Conservation (phyloP, 2,797 vertebrate species). For the Sylvilagus floridanus region DNA sequence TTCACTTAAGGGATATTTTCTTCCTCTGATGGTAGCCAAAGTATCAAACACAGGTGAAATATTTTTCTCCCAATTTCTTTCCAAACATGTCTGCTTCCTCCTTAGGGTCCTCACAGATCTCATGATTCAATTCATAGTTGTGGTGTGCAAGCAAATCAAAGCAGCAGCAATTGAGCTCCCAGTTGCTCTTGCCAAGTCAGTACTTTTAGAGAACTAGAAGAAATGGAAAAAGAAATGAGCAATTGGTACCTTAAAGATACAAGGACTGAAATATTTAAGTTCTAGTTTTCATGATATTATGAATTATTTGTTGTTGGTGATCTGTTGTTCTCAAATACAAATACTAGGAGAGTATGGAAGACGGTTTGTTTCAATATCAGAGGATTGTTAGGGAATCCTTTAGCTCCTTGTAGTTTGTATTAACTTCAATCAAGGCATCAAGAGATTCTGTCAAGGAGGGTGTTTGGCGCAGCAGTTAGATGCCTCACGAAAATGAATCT, state of each 20-base stretch:
- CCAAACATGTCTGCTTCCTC: background rate
- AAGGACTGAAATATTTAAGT: constrained; percentile 15
- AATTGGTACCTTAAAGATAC: background rate
- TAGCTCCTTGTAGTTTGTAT: background rate
- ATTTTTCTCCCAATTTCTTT: constrained; percentile 16
- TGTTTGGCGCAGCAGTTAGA: too few species aligned
- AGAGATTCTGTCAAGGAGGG: background rate
- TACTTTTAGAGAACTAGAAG: constrained; percentile 24
- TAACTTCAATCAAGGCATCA: background rate
- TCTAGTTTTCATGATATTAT: background rate
- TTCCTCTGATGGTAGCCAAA: background rate
- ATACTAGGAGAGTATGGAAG: background rate
- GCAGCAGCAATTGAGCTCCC: background rate
- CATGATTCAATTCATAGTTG: background rate
- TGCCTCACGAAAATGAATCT: too few species aligned
- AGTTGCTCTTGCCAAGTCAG: background rate
- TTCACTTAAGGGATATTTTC: background rate
- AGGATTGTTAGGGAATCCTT: background rate
- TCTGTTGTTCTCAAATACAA: constrained; percentile 37
- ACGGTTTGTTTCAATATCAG: background rate
- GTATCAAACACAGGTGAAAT: background rate
- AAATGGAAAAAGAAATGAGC: background rate
- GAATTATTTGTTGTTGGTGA: background rate
- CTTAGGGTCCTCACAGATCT: background rate
- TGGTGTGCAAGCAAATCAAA: background rate